These are phyloP conservation scores for Apis florea DNA, from an alignment of 1,140 invertebrate species.

Conservation along the genomic window DNA sequence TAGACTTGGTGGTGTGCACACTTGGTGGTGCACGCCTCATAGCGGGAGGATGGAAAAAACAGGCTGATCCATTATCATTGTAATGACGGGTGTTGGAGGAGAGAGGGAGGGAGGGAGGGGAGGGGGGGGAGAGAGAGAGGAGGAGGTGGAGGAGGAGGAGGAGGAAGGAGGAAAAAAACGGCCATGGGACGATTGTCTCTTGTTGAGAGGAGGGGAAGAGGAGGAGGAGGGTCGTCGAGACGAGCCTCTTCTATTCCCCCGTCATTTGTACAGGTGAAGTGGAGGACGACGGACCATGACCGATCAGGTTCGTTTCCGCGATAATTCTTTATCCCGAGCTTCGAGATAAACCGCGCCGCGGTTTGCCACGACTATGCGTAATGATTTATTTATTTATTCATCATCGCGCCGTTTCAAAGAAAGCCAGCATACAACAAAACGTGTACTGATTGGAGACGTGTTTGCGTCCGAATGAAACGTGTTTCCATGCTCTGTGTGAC, in stretches of 20 bases:
- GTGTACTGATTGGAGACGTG: too few relatives aligned
- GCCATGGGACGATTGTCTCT: neutral
- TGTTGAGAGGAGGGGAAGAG: too few relatives aligned
- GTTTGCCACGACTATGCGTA: neutral
- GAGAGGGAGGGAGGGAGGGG: too few relatives aligned
- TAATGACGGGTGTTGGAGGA: slow-evolving; percentile 29
- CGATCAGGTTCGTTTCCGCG: slow-evolving; percentile 27
- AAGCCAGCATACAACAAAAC: neutral
- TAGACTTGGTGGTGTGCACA: neutral
- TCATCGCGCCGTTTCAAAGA: neutral
- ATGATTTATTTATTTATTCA: neutral
- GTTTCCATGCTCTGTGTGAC: too few relatives aligned
- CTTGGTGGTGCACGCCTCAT: too few relatives aligned
- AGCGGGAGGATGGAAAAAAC: neutral
- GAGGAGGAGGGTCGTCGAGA: neutral
- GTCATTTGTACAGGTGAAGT: slow-evolving; percentile 11
- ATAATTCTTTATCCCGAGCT: slow-evolving; percentile 28
- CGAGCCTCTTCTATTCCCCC: neutral
- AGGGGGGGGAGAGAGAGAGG: too few relatives aligned
- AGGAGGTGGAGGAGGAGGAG: too few relatives aligned
- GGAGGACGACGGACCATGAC: neutral
- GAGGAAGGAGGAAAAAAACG: neutral
- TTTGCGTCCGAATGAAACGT: too few relatives aligned
- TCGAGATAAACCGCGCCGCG: neutral
- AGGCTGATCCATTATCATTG: slow-evolving; percentile 44